Conservation (phyloP, 2,113 vertebrate species). For the Pteropus alecto region DNA sequence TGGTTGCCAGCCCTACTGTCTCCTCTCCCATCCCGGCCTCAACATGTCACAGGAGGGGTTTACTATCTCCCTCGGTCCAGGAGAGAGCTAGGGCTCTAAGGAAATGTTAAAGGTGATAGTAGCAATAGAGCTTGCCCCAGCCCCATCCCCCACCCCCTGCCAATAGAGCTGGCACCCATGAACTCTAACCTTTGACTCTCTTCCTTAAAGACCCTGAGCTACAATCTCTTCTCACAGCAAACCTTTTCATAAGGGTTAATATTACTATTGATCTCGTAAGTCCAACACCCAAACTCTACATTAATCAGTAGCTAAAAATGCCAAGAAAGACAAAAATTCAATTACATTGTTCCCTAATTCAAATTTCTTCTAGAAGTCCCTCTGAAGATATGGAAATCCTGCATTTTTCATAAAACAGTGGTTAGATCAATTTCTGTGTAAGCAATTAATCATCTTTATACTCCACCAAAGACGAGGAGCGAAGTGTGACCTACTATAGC, state of each 20-base stretch:
- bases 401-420: conserved; percentile 24
- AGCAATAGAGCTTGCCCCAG: not conserved
- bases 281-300: conserved; percentile 57
- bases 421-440: conserved; percentile 65
- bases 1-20: not conserved
- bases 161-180: not conserved
- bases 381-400: conserved; percentile 63
- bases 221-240: conserved; percentile 19
- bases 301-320: conserved; percentile 80
- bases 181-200: conserved; percentile 32
- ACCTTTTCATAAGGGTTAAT: conserved; percentile 70
- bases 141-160: not conserved
- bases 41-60: not conserved
- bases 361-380: conserved; percentile 64
- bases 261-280: conserved; percentile 77
- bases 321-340: conserved; percentile 75
- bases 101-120: not conserved
- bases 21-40: not conserved
- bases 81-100: not conserved
- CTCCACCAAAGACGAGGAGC: conserved; percentile 36
- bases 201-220: not conserved
- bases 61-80: not conserved
- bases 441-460: conserved; percentile 71
- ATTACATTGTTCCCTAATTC: conserved; percentile 74
- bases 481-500: not conserved